Percentiles rank a stretch among this genome's conserved stretches.
phyloP scores from a whole-genome alignment of 1,140 invertebrate species.

The Acyrthosiphon pisum region DNA sequence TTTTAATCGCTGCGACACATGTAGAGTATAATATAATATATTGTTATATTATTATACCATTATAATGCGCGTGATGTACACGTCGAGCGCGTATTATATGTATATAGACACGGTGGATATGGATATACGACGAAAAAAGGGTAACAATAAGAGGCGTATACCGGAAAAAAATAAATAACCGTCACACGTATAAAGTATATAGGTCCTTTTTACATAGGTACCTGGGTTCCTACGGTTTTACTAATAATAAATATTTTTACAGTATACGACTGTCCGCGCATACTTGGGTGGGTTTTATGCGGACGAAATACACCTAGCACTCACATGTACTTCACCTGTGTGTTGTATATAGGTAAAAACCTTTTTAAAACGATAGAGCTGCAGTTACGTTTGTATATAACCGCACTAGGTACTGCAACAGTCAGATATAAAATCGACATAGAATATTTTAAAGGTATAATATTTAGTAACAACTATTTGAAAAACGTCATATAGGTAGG shows the following conservation, averaged over 20 bases:
- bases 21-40: background rate
- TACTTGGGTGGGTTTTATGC: background rate
- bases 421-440: background rate
- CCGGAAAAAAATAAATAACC: background rate
- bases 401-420: background rate
- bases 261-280: background rate
- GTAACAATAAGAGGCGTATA: background rate
- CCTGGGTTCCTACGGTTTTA: background rate
- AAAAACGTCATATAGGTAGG: too few relatives aligned
- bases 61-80: background rate
- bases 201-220: background rate
- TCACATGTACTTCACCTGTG: too few relatives aligned
- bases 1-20: constrained; percentile 12
- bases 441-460: too few relatives aligned
- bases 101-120: background rate
- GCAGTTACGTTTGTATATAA: too few relatives aligned
- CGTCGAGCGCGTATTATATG: background rate
- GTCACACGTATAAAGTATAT: background rate
- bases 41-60: background rate
- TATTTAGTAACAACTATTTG: too few relatives aligned
- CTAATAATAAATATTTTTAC: background rate
- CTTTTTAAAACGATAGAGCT: background rate
- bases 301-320: background rate
- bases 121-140: background rate
- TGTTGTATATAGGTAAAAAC: background rate